Base-by-base conservation (phyloP, 1,140 invertebrate species). In the Cotesia vestalis region DNA sequence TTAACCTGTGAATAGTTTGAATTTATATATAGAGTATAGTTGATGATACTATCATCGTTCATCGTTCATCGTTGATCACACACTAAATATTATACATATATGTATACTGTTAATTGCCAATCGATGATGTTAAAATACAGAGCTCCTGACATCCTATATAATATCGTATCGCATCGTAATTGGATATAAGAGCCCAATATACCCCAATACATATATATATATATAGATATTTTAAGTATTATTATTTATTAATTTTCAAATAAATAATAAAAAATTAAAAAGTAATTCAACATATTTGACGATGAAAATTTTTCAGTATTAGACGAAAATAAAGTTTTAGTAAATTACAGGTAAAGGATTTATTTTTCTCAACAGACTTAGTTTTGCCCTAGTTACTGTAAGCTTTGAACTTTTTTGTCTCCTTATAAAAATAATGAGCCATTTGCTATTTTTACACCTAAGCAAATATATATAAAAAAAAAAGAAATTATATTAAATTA, bases 41-140 rank as follows among this genome's bases (percentile, higher is more conserved):
- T 12, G 35, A 27, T 62, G 60, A 11, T 40, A 36, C 60, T 62
- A 62, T 62, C 60, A 12, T 35, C 34, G 27, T 27, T 27, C 27
- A 27, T 27, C 27, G 27, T 27, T 27, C 1, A 27, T 27, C 27
- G 27, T 27, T 27, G 2, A 27, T 27, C 27, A 27, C 27, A 27
- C 27, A 27, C 27, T 27, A 27, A 27, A 27, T 27, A 27, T 27
- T 27, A 27, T 27, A 27, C 27, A 27, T 27, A 27, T 27, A 27
- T 27, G 27, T 27, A 27, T 35, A 62, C 27, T 36, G 34, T 36
- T 57, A 62, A 62, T 62, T 62, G 35, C 60, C 60, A 36, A 62
- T 62, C 60, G 60, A 62, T 62, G 27, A n/a, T 35, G 27, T 36
- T 34, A 62, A 62, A 62, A 40, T 62, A 40, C 60, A 34, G n/a